A percentile compares a stretch with the other conserved stretches of the same genome.
These are phyloP conservation scores for Tipula helvola DNA, from an alignment of 2,888 invertebrate species.

Conservation along the genomic window DNA sequence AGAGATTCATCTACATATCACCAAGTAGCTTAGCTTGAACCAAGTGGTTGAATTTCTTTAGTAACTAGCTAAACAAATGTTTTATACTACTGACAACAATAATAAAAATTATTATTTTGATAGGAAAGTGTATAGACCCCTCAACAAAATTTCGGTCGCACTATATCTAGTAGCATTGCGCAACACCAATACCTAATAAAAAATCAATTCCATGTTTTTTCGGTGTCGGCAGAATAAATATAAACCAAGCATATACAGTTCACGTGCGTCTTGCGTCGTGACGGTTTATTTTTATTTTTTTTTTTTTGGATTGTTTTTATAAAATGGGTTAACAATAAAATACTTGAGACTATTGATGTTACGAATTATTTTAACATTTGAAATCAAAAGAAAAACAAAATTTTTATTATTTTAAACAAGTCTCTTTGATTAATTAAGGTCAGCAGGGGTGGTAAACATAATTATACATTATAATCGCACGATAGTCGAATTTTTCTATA, in stretches of 20 bases:
- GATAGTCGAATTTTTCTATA: background rate
- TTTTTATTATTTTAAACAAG: background rate
- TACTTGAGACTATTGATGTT: background rate
- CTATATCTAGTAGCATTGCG: too few species aligned
- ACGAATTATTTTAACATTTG: background rate
- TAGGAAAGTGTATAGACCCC: too few species aligned
- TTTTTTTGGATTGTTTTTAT: background rate
- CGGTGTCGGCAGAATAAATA: too few species aligned
- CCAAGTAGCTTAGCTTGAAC: too few species aligned
- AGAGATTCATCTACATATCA: too few species aligned
- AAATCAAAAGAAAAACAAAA: background rate
- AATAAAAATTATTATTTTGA: too few species aligned
- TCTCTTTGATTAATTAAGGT: background rate
- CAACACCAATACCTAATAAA: too few species aligned
- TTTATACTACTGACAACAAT: too few species aligned
- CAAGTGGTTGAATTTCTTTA: too few species aligned
- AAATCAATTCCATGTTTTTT: too few species aligned
- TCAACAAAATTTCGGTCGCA: too few species aligned
- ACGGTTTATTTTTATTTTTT: background rate
- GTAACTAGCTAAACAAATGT: too few species aligned
- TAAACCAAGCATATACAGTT: background rate
- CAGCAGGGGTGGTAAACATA: background rate
- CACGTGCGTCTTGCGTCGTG: background rate
- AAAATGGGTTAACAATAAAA: background rate
- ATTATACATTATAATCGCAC: background rate